These are phyloP conservation scores for Parnassius apollo DNA, from an alignment of 2,888 invertebrate species.

Conservation along the genomic window DNA sequence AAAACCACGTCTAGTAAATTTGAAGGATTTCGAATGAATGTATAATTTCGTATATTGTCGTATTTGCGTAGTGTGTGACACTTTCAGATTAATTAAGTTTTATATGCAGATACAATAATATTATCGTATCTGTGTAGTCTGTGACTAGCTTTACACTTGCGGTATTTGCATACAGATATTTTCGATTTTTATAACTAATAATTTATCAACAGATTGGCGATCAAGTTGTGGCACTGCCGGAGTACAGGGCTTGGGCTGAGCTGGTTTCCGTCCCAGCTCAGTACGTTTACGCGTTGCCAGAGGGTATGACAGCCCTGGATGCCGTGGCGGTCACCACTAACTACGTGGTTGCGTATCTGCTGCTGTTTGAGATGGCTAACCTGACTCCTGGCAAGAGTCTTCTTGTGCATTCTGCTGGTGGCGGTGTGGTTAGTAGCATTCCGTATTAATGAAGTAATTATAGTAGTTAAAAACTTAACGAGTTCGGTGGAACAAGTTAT, in stretches of 20 bases:
- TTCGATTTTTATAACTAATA: background rate
- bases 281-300: constrained; percentile 89
- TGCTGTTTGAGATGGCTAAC: constrained; percentile 91
- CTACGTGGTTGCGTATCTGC: constrained; percentile 91
- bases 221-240: constrained; percentile 91
- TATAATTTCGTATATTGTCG: no score
- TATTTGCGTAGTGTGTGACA: no score
- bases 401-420: constrained; percentile 92
- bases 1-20: no score
- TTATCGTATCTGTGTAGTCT: no score
- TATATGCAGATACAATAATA: no score
- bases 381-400: constrained; percentile 89
- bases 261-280: constrained; percentile 89
- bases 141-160: no score
- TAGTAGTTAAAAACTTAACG: no score
- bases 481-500: no score
- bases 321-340: constrained; percentile 93
- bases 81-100: no score
- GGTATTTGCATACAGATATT: no score
- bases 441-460: no score
- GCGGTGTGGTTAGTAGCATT: constrained; percentile 89
- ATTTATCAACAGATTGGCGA: constrained; percentile 84
- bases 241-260: constrained; percentile 94
- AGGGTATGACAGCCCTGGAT: constrained; percentile 87
- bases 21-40: no score